Base-by-base conservation (phyloP, 2,888 invertebrate genomes). In the Onchidella celtica region DNA sequence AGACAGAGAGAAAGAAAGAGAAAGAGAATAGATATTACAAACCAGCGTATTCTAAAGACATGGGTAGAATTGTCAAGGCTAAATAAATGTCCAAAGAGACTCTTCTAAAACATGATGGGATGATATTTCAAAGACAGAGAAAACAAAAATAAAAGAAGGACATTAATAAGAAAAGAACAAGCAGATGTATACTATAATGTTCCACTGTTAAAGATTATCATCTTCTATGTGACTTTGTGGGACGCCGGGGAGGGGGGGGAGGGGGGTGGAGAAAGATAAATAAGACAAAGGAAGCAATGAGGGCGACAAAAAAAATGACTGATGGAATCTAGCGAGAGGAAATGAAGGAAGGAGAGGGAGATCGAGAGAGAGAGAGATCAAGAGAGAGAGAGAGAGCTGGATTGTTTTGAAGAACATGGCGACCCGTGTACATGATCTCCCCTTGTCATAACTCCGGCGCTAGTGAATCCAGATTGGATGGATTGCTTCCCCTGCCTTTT, bases 401-500 rank as follows among this genome's bases (percentile, higher is more conserved):
- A n/a, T n/a, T n/a, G n/a, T n/a, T 27, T 63, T 11, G 11, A 63
- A 63, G 63, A 11, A 63, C 63, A 14, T 63, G 63, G 29, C 29
- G 24, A 32, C 63, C 32, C 21, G 63, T 21, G 63, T 1, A 29
- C 29, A 63, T 63, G 29, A 63, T 27, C 29, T 32, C 6, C 63
- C 17, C 29, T n/a, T 63, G 63, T 32, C 32, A 29, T 63, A 29
- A 14, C 6, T 4, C 29, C 11, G n/a, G 63, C 34, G 34, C 24
- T 34, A 34, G 36, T 24, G n/a, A 38, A 9, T 68, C 36, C 38
- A 68, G 32, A 38, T 68, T 68, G 68, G 38, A 68, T 68, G 68
- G 68, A 68, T 68, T 68, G 68, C 68, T 34, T 68, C 68, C 68
- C 68, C 24, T 68, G 68, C 2, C 66, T 24, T n/a, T n/a, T n/a